Percentiles rank a stretch among this genome's conserved stretches.
Conservation (phyloP, 2,888 invertebrate genomes). For the Nomada fabriciana region DNA sequence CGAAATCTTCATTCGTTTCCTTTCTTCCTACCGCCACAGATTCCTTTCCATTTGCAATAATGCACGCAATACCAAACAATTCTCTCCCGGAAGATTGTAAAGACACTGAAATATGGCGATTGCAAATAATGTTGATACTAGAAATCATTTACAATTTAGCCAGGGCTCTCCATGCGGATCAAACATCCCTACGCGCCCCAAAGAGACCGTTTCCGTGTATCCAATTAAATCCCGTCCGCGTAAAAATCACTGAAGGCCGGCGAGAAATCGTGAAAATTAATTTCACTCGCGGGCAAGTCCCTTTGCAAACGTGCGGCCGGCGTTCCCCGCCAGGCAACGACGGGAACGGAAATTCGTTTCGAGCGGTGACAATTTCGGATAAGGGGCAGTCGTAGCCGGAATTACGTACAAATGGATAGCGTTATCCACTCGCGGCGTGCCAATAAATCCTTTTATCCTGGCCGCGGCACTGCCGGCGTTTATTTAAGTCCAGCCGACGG, state of each 20-base stretch:
- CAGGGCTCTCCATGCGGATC: too few species aligned
- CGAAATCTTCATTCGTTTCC: too few species aligned
- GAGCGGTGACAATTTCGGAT: constrained; percentile 72
- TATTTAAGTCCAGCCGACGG: constrained; percentile 78
- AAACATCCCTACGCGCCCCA: background rate
- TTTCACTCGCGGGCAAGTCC: background rate
- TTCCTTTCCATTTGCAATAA: too few species aligned
- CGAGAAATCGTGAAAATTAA: constrained; percentile 6
- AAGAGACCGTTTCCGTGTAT: background rate
- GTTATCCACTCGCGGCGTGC: constrained; percentile 76
- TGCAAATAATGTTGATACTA: too few species aligned
- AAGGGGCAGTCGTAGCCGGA: constrained; percentile 58
- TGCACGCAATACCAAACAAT: too few species aligned
- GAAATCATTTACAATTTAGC: too few species aligned
- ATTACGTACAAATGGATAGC: constrained; percentile 78
- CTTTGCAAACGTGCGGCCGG: background rate
- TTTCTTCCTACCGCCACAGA: too few species aligned
- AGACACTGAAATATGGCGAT: too few species aligned
- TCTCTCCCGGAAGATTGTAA: too few species aligned
- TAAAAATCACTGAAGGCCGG: background rate
- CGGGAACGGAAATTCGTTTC: constrained; percentile 57
- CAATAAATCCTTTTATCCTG: constrained; percentile 80
- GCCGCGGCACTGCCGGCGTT: constrained; percentile 65
- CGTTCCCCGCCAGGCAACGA: background rate
- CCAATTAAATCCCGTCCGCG: background rate